Base-by-base conservation (phyloP, 2,113 vertebrate species). In the Passer domesticus region DNA sequence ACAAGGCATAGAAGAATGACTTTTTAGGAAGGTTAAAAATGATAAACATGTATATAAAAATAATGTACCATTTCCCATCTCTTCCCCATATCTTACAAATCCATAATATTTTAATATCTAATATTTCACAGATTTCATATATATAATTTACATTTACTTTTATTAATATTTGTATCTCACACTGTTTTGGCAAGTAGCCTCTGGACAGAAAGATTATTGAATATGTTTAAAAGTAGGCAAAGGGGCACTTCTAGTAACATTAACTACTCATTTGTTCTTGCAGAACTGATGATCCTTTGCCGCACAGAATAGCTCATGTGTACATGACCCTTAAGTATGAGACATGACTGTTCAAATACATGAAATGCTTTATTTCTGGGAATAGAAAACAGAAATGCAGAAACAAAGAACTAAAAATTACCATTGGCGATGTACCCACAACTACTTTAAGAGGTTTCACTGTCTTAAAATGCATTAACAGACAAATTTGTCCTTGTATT, bases 231-330 rank as follows among this genome's bases (percentile, higher is more conserved):
- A 95, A 92, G 46, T 83, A 90, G 52, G 53, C 63, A 87, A 85
- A 96, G 87, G 70, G 77, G 27, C 63, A 94, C 37, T 90, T 93
- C 43, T 85, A 78, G 33, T 87, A 27, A 67, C 49, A 95, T 93
- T 94, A 94, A 90, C 63, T 90, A 91, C 93, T 96, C 79, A 89
- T 96, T 94, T 78, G 6, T 62, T 95, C 70, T 66, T 82, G 56
- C 49, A 91, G 91, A 95, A 87, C 33, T 62, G 74, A 78, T 91
- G 70, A 75, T 93, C 37, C 55, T 94, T 90, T 90, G 69, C 86
- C 87, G 87, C 41, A 49, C 9, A 80, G 62, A 90, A 68, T 33
- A 90, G 44, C 28, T 92, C 15, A 9, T 56, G 74, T 77, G 69
- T 68, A 89, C 22, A 35, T 85, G 80, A 91, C 44, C 72, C 59